A percentile compares a stretch with the other conserved stretches of the same genome.
These are phyloP conservation scores for Thumatha senex DNA, from an alignment of 2,888 invertebrate genomes.

Conservation along the genomic window DNA sequence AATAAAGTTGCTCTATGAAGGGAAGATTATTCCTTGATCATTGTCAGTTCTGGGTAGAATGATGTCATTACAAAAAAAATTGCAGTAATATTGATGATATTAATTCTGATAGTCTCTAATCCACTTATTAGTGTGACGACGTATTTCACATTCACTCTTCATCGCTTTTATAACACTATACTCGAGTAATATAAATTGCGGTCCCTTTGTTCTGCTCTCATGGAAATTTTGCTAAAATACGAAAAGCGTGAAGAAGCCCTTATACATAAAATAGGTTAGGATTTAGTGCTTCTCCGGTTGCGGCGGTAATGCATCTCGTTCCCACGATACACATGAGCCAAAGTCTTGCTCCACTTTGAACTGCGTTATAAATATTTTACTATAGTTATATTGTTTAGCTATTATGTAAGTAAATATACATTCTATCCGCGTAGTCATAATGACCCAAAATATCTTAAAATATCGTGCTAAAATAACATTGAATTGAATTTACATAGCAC, in stretches of 20 bases:
- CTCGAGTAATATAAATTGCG: constrained; percentile 38
- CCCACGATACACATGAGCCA: constrained; percentile 57
- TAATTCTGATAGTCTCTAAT: too few species aligned
- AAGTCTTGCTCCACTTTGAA: constrained; percentile 38
- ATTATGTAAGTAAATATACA: background rate
- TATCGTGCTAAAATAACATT: too few species aligned
- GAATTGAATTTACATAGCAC: too few species aligned
- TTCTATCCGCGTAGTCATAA: too few species aligned
- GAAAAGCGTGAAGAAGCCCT: constrained; percentile 47
- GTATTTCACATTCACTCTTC: background rate
- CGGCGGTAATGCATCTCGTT: constrained; percentile 60
- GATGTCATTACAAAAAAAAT: too few species aligned
- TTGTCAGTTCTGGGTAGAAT: too few species aligned
- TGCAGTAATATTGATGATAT: too few species aligned
- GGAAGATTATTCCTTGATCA: too few species aligned
- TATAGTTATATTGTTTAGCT: background rate
- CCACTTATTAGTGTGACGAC: too few species aligned
- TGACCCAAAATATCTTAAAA: too few species aligned
- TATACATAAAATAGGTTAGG: constrained; percentile 59
- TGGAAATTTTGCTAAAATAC: constrained; percentile 41
- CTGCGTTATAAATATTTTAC: background rate
- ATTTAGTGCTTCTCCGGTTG: constrained; percentile 40
- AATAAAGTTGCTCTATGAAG: too few species aligned
- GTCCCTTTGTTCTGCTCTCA: constrained; percentile 36
- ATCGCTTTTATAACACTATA: constrained; percentile 24